Percentiles rank a stretch among this genome's conserved stretches.
These are phyloP conservation scores for Aeoliscus strigatus DNA, from an alignment of 2,797 vertebrate species.

Conservation along the genomic window DNA sequence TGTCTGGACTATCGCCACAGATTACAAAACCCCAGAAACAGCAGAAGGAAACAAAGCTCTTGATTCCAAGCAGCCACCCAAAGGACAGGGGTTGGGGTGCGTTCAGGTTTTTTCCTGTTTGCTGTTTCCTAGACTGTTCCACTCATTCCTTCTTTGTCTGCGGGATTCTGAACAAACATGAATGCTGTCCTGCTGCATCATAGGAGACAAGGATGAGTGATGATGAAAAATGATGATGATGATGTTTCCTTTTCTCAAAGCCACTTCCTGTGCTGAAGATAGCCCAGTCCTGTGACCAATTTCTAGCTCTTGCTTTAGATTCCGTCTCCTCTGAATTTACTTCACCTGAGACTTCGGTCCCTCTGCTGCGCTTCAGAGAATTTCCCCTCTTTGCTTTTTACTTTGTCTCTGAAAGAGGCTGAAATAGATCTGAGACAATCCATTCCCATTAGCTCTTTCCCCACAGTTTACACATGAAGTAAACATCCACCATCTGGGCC, in stretches of 20 bases:
- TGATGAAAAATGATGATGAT: no score
- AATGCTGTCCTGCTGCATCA: no score
- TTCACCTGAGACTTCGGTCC: constrained; percentile 1
- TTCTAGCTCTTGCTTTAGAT: constrained; percentile 4
- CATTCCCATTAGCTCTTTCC: no score
- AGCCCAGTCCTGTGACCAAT: constrained; percentile 12
- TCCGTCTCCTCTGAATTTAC: constrained; percentile 2
- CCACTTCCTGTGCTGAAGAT: background rate
- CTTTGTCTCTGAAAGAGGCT: no score
- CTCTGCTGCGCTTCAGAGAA: background rate
- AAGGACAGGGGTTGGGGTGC: constrained; percentile 20
- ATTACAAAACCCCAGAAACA: constrained; percentile 45
- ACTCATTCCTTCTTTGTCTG: background rate
- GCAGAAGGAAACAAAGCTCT: constrained; percentile 39
- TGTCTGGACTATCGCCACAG: constrained; percentile 37
- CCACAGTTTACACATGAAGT: no score
- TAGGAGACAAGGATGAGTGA: no score
- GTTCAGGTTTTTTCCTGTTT: constrained; percentile 3
- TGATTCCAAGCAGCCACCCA: constrained; percentile 33
- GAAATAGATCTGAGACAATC: no score
- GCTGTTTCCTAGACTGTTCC: constrained; percentile 1
- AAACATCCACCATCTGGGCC: constrained; percentile 5
- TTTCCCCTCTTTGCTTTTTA: background rate
- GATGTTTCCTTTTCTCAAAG: constrained; percentile 13
- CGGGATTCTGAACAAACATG: no score